phyloP scores from a whole-genome alignment of 2,888 invertebrate species.

The Rhimphoctona megacephalus region DNA sequence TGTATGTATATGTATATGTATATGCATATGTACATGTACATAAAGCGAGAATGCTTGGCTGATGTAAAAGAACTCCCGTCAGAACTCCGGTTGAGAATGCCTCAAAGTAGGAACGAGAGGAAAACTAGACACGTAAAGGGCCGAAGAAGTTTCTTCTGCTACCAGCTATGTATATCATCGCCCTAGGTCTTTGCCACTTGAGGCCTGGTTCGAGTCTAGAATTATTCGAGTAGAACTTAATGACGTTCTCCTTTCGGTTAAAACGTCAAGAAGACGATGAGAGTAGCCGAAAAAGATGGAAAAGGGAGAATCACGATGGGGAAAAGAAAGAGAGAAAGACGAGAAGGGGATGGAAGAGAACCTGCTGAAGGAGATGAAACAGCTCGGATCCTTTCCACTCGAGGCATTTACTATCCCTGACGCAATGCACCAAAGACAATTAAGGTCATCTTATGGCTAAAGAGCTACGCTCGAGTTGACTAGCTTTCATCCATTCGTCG shows the following conservation, averaged over 20 bases:
- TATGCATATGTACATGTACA: constrained; percentile 17
- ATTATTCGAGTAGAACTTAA: constrained; percentile 74
- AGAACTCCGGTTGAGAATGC: constrained; percentile 34
- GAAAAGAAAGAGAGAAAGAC: constrained; percentile 61
- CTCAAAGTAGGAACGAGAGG: constrained; percentile 24
- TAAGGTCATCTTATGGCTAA: constrained; percentile 66
- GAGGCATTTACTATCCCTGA: constrained; percentile 61
- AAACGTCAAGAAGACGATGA: constrained; percentile 62
- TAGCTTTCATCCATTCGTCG: constrained; percentile 48
- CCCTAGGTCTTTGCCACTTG: constrained; percentile 34
- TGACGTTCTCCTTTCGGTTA: constrained; percentile 63
- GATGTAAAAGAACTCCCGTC: constrained; percentile 29
- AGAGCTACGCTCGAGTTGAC: constrained; percentile 47
- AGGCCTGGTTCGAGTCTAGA: constrained; percentile 68
- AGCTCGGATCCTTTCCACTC: constrained; percentile 65
- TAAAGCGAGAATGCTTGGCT: constrained; percentile 17
- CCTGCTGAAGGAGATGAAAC: constrained; percentile 43
- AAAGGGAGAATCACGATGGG: constrained; percentile 44
- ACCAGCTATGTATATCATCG: constrained; percentile 18
- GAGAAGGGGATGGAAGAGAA: constrained; percentile 24
- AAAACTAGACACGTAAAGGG: constrained; percentile 16
- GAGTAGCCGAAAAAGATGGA: constrained; percentile 27
- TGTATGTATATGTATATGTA: neutral
- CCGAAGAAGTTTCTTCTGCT: constrained; percentile 30
- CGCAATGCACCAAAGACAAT: constrained; percentile 72